Evolutionary conservation across 92 coral and sea anemone genomes (phyloP).

Genomic region (Bergia puertoricense): DNA sequence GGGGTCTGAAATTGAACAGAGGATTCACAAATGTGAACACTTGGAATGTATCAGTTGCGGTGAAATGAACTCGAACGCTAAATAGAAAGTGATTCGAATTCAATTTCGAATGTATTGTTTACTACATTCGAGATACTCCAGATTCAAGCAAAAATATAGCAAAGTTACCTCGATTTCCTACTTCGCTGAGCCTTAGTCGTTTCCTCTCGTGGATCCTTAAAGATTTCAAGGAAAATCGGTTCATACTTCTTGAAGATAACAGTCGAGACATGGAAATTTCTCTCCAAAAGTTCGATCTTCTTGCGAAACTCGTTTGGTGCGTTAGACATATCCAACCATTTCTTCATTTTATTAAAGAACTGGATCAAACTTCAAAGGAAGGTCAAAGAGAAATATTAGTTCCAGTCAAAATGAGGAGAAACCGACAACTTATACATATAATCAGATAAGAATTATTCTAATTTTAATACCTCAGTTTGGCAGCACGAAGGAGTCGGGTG

Average conservation of each 20-base stretch:
- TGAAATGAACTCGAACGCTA: conserved; percentile 25
- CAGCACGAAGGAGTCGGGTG: conserved; percentile 89
- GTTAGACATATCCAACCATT: conserved; percentile 98
- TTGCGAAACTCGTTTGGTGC: conserved; percentile 85
- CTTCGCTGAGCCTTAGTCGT: conserved; percentile 77
- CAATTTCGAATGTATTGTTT: conserved; percentile 52
- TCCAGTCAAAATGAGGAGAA: conserved; percentile 9
- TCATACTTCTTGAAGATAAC: conserved; percentile 97
- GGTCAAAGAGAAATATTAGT: conserved; percentile 39
- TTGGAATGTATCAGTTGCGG: conserved; percentile 16
- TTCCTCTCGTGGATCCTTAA: conserved; percentile 84
- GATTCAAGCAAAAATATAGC: conserved; percentile 27
- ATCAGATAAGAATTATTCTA: conserved; percentile 23
- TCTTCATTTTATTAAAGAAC: conserved; percentile 97
- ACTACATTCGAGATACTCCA: conserved; percentile 31
- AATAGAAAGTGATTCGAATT: conserved; percentile 41
- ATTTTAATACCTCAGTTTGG: conserved; percentile 75
- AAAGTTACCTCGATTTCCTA: conserved; percentile 89
- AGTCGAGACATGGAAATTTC: conserved; percentile 94
- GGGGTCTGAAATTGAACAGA: neutral
- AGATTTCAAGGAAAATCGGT: conserved; percentile 88
- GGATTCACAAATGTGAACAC: neutral
- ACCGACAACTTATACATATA: conserved; percentile 7
- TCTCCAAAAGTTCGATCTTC: conserved; percentile 91
- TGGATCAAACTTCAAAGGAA: conserved; percentile 79